phyloP scores from a whole-genome alignment of 2,113 vertebrate genomes.

The Zingel zingel region DNA sequence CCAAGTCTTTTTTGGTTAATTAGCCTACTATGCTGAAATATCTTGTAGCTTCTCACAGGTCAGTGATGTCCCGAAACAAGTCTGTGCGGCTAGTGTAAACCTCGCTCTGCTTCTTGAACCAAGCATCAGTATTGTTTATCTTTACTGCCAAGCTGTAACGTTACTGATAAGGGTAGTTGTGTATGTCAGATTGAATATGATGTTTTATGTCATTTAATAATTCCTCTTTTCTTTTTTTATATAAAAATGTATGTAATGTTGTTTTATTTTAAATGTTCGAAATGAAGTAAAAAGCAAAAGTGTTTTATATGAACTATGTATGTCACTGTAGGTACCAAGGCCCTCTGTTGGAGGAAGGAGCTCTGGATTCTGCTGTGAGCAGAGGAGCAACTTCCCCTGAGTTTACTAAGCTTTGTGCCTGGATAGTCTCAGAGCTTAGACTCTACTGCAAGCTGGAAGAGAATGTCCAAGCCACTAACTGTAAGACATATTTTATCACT shows the following conservation, averaged over 20 bases:
- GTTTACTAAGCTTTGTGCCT: conserved; percentile 96
- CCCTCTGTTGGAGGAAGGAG: conserved; percentile 92
- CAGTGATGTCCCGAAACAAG: neutral
- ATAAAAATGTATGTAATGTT: no score
- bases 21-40: neutral
- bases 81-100: neutral
- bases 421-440: conserved; percentile 93
- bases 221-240: no score
- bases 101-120: neutral
- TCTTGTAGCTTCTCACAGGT: neutral
- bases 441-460: conserved; percentile 94
- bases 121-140: neutral
- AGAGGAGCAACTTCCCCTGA: conserved; percentile 92
- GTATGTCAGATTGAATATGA: neutral
- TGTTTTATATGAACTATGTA: neutral
- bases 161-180: neutral
- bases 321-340: conserved; percentile 93
- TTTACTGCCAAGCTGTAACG: neutral
- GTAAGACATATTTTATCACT: conserved; percentile 82
- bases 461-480: conserved; percentile 96
- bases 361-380: conserved; percentile 87
- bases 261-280: no score
- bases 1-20: neutral
- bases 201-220: no score
- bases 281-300: no score